These are phyloP conservation scores for Rhabdophis nuchalis DNA, from an alignment of 2,797 vertebrate species.

Conservation along the genomic window DNA sequence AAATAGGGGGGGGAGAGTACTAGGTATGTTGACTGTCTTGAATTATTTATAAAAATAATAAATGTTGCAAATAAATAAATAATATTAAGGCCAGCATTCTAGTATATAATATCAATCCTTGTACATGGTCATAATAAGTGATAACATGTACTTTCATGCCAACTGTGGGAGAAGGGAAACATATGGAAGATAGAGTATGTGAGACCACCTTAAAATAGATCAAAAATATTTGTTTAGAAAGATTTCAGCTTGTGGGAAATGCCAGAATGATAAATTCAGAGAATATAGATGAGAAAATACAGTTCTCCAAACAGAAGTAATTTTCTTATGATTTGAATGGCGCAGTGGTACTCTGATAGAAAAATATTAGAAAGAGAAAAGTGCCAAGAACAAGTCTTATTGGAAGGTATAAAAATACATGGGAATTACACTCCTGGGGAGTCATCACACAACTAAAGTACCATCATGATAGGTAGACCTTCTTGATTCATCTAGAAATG, in stretches of 20 bases:
- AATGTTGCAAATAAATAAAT: not conserved
- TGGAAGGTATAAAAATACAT: not conserved
- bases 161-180: not conserved
- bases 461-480: not conserved
- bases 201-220: not conserved
- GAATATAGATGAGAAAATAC: not conserved
- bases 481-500: not conserved
- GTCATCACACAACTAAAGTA: not conserved
- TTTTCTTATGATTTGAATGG: not conserved
- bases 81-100: not conserved
- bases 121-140: not conserved
- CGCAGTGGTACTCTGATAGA: not conserved
- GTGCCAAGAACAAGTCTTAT: not conserved
- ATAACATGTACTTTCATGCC: not conserved
- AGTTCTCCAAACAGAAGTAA: not conserved
- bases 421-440: not conserved
- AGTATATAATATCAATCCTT: not conserved
- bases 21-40: not conserved
- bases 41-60: not conserved
- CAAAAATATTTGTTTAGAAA: not conserved
- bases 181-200: not conserved
- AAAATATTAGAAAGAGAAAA: not conserved
- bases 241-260: not conserved
- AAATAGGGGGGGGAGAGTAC: not conserved
- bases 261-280: not conserved